Conservation (phyloP, 2,113 vertebrate genomes). For the Ceyx cyanopectus region DNA sequence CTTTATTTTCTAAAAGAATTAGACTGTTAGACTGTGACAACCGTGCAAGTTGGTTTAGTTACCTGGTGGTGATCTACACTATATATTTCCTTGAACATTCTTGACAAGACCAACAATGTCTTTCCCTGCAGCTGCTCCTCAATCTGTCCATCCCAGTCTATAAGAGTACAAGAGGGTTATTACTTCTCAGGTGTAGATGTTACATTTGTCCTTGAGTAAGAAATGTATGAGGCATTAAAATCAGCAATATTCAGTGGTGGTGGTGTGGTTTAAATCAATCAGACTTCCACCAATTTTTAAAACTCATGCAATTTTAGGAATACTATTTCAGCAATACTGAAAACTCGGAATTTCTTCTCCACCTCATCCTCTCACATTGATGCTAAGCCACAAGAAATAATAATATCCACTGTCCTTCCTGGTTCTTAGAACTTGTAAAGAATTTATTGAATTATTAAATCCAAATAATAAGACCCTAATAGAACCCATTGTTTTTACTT, state of each 20-base stretch:
- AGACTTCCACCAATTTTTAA: slow-evolving; percentile 23
- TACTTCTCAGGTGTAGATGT: not conserved
- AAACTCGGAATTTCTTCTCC: not conserved
- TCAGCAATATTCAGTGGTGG: not conserved
- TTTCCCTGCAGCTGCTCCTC: not conserved
- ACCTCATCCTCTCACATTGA: not conserved
- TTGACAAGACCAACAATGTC: not conserved
- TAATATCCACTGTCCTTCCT: slow-evolving; percentile 9
- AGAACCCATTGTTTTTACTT: not conserved
- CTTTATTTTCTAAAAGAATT: not conserved
- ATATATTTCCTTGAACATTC: not conserved
- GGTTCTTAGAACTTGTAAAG: not conserved
- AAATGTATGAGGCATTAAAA: not conserved
- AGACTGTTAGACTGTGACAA: not conserved
- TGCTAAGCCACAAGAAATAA: not conserved
- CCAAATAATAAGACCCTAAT: slow-evolving; percentile 1
- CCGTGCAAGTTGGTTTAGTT: not conserved
- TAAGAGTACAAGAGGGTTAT: not conserved
- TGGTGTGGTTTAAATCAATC: not conserved
- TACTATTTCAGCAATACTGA: not conserved
- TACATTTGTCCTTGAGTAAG: not conserved
- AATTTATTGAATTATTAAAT: slow-evolving; percentile 36
- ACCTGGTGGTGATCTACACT: not conserved
- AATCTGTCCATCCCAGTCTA: not conserved
- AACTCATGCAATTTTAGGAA: not conserved